phyloP scores from a whole-genome alignment of 2,888 invertebrate genomes.

The Buathra laborator region DNA sequence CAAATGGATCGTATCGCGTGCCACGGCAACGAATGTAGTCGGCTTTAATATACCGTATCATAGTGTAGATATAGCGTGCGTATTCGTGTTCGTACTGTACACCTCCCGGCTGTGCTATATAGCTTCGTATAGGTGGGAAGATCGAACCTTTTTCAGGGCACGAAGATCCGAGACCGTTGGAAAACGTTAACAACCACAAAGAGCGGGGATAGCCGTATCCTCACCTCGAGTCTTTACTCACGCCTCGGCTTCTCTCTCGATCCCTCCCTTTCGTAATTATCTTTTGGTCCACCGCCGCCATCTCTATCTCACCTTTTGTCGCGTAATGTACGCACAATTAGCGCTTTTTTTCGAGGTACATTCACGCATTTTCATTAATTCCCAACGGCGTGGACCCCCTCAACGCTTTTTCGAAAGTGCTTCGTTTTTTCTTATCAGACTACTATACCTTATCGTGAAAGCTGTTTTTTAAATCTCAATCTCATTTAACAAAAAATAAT shows the following conservation, averaged over 20 bases:
- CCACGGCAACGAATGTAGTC: slow-evolving; percentile 34
- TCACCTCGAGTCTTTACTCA: slow-evolving; percentile 62
- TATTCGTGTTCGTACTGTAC: neutral
- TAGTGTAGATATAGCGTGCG: neutral
- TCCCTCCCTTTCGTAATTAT: slow-evolving; percentile 47
- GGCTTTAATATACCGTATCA: slow-evolving; percentile 24
- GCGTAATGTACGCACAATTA: slow-evolving; percentile 20
- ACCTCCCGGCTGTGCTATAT: slow-evolving; percentile 28
- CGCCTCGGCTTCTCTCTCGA: slow-evolving; percentile 36
- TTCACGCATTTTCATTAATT: slow-evolving; percentile 12
- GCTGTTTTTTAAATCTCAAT: too few species aligned
- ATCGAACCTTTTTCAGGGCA: slow-evolving; percentile 62
- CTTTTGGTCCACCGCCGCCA: slow-evolving; percentile 34
- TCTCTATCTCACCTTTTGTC: neutral
- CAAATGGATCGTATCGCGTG: slow-evolving; percentile 56
- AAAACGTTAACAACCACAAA: slow-evolving; percentile 44
- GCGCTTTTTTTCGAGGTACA: neutral
- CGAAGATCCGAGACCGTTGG: slow-evolving; percentile 60
- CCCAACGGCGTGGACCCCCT: neutral
- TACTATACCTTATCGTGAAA: neutral
- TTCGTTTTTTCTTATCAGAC: neutral
- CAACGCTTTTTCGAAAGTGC: neutral
- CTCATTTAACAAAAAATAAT: too few species aligned
- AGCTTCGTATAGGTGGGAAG: slow-evolving; percentile 47
- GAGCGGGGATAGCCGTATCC: slow-evolving; percentile 59